Base-by-base conservation (phyloP, 2,797 vertebrate genomes). In the Champsocephalus gunnari region DNA sequence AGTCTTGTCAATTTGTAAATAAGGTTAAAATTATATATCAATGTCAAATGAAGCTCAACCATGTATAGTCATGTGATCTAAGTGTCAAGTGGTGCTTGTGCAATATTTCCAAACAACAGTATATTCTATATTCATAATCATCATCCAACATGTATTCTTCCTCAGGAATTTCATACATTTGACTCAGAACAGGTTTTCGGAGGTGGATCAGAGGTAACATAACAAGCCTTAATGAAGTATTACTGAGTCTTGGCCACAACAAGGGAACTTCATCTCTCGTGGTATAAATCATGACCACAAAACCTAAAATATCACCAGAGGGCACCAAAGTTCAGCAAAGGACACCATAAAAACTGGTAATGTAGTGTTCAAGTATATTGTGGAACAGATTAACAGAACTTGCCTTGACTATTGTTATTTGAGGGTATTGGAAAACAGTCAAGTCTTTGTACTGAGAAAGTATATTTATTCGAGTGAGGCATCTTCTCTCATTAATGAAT, bases 201-300 rank as follows among this genome's bases (percentile, higher is more conserved):
- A 19, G 41, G 8, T 68, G 41, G 12, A 53, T 13, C 9, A 3
- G 14, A 8, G 14, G 38, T 7, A 61, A 5, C 24, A 47, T 11
- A 41, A 24, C 0, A 69, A 16, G 49, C 24, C 69, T 51, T 45
- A 53, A 48, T 38, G 51, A 69, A 32, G 59, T 2, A 1, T 43
- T 41, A 50, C 49, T 58, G 34, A 69, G n/a, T 43, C 4, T 50
- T 53, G 32, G 51, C 49, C 54, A 53, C 67, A 72, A 57, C 17
- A 53, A 17, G 62, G 49, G 12, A 72, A 54, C 14, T 28, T 41
- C 24, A 54, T 66, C n/a, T 12, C 5, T 8, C 71, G 50, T 66
- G 50, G 79, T 61, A 3, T 38, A 61, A 45, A 17, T 0, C 72
- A 24, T 66, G 48, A 28, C 44, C 47, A 74, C 66, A 68, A 38